Evolutionary conservation across 2,888 invertebrate genomes (phyloP).

Genomic region (Stegana nigrithorax): DNA sequence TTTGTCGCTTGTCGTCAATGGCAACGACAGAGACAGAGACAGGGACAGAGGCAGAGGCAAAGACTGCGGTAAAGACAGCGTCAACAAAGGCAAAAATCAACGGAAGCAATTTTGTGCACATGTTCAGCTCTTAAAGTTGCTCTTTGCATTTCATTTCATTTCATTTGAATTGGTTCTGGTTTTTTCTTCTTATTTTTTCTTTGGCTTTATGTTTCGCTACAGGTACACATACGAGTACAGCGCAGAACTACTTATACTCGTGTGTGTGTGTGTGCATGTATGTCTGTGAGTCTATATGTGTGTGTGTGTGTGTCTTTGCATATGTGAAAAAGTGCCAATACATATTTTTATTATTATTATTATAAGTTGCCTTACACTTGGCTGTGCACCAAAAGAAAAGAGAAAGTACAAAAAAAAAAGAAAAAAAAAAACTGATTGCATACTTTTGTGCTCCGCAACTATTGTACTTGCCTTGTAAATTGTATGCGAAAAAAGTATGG

Average conservation of each 20-base stretch:
- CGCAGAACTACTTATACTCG: neutral
- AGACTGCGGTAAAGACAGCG: too few species aligned
- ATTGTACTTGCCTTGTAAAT: too few species aligned
- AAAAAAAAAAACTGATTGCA: neutral
- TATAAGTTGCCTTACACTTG: too few species aligned
- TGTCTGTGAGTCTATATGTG: neutral
- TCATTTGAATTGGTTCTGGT: neutral
- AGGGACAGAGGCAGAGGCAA: neutral
- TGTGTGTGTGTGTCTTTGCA: neutral
- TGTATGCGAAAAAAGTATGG: too few species aligned
- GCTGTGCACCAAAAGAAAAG: too few species aligned
- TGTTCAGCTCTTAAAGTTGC: neutral
- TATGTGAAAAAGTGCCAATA: neutral
- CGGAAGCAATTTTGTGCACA: neutral
- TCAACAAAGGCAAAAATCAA: neutral
- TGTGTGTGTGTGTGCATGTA: neutral
- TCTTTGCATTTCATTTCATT: neutral
- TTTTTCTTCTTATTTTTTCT: neutral
- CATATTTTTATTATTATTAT: too few species aligned
- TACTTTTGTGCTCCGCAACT: neutral
- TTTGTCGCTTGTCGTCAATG: too few species aligned
- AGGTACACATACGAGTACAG: neutral
- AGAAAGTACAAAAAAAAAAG: neutral
- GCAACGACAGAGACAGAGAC: too few species aligned
- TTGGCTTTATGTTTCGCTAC: neutral